Base-by-base conservation (phyloP, 2,888 invertebrate genomes). In the Sarcophaga subvicina region DNA sequence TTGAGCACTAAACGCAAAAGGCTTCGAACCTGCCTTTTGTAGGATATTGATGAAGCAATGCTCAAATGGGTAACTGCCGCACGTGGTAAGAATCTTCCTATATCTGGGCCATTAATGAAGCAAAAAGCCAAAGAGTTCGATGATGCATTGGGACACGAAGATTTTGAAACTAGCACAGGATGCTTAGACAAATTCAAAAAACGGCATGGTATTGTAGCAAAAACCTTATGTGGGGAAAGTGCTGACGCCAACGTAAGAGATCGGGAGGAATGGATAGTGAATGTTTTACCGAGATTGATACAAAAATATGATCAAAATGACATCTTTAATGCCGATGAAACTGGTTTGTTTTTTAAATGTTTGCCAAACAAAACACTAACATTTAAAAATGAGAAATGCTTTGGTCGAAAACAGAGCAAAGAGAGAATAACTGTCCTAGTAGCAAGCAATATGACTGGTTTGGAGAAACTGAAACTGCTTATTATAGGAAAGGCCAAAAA, bases 401-500 rank as follows among this genome's bases (percentile, higher is more conserved):
- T 49, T 49, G 47, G 47, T 49, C 1, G 47, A 49, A 49, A 49
- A 49, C 47, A 25, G 25, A 79, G 79, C 63, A 71, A 71, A 54
- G 37, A 64, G 20, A 71, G 62, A 60, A 69, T 69, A 77, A 59
- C 59, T 77, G 59, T 75, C 60, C 27, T 86, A 73, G 67, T 86
- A 71, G 82, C 71, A 80, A 73, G 76, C 71, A 80, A 86, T 80
- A 85, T 82, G 85, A 73, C 73, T 79, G 75, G 78, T 75, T 66
- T 66, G 72, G 80, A 85, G 71, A 85, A 85, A 66, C 85, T 85
- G 2, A 76, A 80, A 80, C 71, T 76, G 71, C 84, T 85, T 66
- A 67, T 85, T 45, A 82, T 76, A 1, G 12, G 17, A 11, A 54
- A 17, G 66, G 25, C 25, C 25, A 25, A 25, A 25, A 25, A 25